Conservation (phyloP, 2,888 invertebrate genomes). For the Orchesellides sinensis region DNA sequence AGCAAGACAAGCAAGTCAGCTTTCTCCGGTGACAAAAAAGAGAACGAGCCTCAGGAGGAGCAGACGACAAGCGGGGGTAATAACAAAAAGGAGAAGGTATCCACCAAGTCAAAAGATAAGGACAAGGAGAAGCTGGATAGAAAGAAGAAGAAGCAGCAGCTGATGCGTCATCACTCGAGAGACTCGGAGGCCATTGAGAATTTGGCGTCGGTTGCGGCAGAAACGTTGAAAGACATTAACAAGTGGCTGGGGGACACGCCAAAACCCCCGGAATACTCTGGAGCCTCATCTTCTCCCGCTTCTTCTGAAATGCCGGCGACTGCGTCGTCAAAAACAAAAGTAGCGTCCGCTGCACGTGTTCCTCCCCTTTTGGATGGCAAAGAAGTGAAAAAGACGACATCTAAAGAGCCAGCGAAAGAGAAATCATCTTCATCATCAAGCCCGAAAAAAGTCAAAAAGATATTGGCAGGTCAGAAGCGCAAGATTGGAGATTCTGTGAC, state of each 20-base stretch:
- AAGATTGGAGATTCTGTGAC: slow-evolving; percentile 7
- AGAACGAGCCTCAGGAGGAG: slow-evolving; percentile 66
- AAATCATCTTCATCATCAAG: not conserved
- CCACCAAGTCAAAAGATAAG: slow-evolving; percentile 24
- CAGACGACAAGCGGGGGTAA: not conserved
- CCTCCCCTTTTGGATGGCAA: slow-evolving; percentile 15
- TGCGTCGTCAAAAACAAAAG: slow-evolving; percentile 15
- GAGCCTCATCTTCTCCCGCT: slow-evolving; percentile 28
- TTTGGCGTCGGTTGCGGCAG: slow-evolving; percentile 85
- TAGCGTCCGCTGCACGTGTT: not conserved
- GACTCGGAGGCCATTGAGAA: slow-evolving; percentile 83
- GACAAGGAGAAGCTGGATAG: slow-evolving; percentile 75
- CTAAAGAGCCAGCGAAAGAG: not conserved
- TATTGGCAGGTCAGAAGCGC: slow-evolving; percentile 44
- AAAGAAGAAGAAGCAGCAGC: slow-evolving; percentile 74
- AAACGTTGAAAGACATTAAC: slow-evolving; percentile 87
- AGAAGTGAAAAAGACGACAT: not conserved
- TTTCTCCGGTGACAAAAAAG: slow-evolving; percentile 65
- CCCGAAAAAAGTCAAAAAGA: slow-evolving; percentile 2
- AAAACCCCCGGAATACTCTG: slow-evolving; percentile 67
- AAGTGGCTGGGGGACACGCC: slow-evolving; percentile 93
- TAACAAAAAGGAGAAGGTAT: slow-evolving; percentile 36
- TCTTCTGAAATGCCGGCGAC: slow-evolving; percentile 35
- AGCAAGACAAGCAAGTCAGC: not conserved
- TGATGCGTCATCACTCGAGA: slow-evolving; percentile 78